Conservation (phyloP, 2,113 vertebrate species). For the Anguilla japonica region DNA sequence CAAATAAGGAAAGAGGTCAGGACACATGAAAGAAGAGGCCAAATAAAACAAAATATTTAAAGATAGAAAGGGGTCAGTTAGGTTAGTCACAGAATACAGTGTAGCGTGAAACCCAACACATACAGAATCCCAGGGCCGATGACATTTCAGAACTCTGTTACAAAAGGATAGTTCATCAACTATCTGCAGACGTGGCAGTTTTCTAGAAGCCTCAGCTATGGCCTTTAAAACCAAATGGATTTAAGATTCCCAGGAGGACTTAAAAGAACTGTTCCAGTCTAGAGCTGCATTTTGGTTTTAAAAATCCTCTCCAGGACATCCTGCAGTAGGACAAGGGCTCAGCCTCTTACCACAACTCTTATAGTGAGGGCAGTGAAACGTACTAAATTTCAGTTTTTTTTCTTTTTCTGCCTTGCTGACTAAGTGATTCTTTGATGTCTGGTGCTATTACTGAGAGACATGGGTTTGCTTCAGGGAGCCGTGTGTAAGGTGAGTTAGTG, state of each 20-base stretch:
- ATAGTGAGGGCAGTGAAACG: no score
- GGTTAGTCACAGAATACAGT: neutral
- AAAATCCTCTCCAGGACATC: no score
- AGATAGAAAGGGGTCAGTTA: neutral
- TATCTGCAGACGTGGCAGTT: neutral
- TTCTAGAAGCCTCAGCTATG: neutral
- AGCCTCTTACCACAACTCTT: no score
- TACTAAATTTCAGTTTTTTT: no score
- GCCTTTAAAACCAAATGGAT: neutral
- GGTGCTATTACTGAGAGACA: no score
- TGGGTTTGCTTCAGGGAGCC: no score
- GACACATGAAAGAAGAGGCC: neutral
- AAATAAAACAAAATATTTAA: neutral
- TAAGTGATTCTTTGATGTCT: no score
- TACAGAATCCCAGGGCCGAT: neutral
- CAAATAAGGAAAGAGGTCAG: constrained; percentile 5
- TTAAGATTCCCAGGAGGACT: neutral
- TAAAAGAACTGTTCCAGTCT: neutral
- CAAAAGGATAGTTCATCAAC: neutral
- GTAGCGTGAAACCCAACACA: neutral
- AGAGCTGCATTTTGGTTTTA: no score
- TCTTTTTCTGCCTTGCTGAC: no score
- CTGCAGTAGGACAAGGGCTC: no score
- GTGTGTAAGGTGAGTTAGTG: neutral
- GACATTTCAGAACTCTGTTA: neutral